Conservation (phyloP, 2,113 vertebrate species). For the Calyptommatus sinebrachiatus region DNA sequence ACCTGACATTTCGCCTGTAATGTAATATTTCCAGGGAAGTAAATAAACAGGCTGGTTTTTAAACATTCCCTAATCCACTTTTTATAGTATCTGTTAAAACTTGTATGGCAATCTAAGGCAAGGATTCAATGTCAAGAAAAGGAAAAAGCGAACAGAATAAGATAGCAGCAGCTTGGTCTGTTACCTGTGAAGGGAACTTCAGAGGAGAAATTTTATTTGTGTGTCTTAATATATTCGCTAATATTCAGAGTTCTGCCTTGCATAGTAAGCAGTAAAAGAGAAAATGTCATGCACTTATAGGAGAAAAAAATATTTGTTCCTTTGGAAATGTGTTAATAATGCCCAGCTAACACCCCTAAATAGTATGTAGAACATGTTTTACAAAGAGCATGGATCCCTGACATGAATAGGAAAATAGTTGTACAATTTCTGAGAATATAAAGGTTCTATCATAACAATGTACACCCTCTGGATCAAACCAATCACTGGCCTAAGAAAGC, state of each 20-base stretch:
- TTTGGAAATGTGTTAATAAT: slow-evolving; percentile 30
- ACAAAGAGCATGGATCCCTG: slow-evolving; percentile 14
- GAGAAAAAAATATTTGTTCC: slow-evolving; percentile 33
- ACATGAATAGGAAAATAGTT: slow-evolving; percentile 5
- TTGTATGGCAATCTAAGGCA: not conserved
- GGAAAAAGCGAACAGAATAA: not conserved
- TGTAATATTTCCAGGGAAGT: slow-evolving; percentile 13
- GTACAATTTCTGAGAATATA: not conserved
- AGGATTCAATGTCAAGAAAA: not conserved
- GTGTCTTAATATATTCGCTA: slow-evolving; percentile 15
- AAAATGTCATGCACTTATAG: slow-evolving; percentile 32
- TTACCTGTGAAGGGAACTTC: slow-evolving; percentile 45
- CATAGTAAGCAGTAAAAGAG: slow-evolving; percentile 60
- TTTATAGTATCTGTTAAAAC: not conserved
- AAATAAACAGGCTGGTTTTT: not conserved
- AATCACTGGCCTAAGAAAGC: not conserved
- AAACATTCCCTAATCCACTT: not conserved
- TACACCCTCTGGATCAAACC: not conserved
- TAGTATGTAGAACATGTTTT: not conserved
- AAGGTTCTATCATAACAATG: slow-evolving; percentile 1
- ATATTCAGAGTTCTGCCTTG: slow-evolving; percentile 55
- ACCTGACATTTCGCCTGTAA: slow-evolving; percentile 24
- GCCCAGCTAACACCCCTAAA: slow-evolving; percentile 13
- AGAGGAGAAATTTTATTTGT: slow-evolving; percentile 3
- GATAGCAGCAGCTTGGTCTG: slow-evolving; percentile 58